Evolutionary conservation across 2,113 vertebrate genomes (phyloP).

Genomic region (Strix aluco): DNA sequence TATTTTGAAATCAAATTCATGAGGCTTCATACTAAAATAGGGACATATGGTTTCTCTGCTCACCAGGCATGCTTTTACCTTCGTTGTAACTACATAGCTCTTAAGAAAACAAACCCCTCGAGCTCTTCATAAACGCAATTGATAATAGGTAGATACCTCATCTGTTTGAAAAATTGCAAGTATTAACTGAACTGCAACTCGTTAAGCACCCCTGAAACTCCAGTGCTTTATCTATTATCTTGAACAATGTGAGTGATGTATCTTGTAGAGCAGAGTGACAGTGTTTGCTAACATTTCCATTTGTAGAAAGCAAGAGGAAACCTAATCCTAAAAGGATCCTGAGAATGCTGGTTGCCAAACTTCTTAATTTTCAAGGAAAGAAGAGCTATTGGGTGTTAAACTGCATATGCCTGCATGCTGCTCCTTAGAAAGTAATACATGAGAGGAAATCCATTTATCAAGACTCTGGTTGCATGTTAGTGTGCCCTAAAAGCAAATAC

Average conservation of each 20-base stretch:
- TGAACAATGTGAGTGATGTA: neutral
- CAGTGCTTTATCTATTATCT: neutral
- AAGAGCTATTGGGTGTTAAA: neutral
- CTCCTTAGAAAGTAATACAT: neutral
- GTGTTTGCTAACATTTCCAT: constrained; percentile 29
- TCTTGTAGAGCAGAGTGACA: neutral
- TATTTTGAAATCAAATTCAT: neutral
- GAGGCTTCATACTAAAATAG: neutral
- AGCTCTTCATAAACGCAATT: neutral
- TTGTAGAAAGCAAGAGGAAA: constrained; percentile 45
- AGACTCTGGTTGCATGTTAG: neutral
- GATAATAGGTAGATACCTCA: neutral
- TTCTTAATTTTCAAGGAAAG: constrained; percentile 7
- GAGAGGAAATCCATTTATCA: neutral
- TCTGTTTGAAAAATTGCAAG: neutral
- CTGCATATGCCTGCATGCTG: neutral
- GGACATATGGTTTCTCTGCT: neutral
- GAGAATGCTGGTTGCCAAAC: neutral
- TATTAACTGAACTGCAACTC: neutral
- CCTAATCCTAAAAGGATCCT: constrained; percentile 21
- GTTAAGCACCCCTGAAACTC: neutral
- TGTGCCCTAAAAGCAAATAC: neutral
- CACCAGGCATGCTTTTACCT: neutral
- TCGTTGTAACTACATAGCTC: neutral
- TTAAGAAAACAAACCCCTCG: neutral